Conservation (phyloP, 2,113 vertebrate genomes). For the Macaca mulatta region DNA sequence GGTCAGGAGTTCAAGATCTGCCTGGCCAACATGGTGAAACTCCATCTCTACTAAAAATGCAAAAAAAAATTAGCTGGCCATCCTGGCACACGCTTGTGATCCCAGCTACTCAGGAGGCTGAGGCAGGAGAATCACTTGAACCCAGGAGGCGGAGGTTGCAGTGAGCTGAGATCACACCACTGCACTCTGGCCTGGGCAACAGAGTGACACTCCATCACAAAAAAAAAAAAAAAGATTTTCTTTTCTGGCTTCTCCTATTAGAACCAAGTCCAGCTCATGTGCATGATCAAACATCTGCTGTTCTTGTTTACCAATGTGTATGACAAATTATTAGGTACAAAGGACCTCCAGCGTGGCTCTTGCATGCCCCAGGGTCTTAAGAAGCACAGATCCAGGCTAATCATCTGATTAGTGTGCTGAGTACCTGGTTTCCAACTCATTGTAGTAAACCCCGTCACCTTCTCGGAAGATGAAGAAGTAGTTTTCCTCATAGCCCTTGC, state of each 20-base stretch:
- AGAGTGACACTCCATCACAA: too few relatives aligned
- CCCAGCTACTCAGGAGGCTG: too few relatives aligned
- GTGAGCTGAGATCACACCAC: too few relatives aligned
- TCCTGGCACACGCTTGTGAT: too few relatives aligned
- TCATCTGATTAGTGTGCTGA: background rate
- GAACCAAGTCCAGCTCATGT: background rate
- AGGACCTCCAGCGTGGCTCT: background rate
- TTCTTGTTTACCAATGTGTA: background rate
- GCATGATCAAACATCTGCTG: background rate
- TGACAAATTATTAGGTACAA: background rate
- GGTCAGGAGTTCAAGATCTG: too few relatives aligned
- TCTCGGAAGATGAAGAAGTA: constrained; percentile 98
- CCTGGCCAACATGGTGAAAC: too few relatives aligned
- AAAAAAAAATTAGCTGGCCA: too few relatives aligned
- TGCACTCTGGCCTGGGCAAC: too few relatives aligned
- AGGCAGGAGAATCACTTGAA: too few relatives aligned
- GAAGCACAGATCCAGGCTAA: background rate
- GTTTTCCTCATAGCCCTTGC: constrained; percentile 97
- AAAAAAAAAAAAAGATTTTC: background rate
- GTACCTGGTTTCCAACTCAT: constrained; percentile 95
- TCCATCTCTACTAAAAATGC: too few relatives aligned
- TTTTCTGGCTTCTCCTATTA: background rate
- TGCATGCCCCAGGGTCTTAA: background rate
- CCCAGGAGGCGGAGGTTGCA: too few relatives aligned
- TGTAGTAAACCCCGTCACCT: constrained; percentile 96